phyloP scores from a whole-genome alignment of 2,113 vertebrate genomes.

The Lepus europaeus region DNA sequence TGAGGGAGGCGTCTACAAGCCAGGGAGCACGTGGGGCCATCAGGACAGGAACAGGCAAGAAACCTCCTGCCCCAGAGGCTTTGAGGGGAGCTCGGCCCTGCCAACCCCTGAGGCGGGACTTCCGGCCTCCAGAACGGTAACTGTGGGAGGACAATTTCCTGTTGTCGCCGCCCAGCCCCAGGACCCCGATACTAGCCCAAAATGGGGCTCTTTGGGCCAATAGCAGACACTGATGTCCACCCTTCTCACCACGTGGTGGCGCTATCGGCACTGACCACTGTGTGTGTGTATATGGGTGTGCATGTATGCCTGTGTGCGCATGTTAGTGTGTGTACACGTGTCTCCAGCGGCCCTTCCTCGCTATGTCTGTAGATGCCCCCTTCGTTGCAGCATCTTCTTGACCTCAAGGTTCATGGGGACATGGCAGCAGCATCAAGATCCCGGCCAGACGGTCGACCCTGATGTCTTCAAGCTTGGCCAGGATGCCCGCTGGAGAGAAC shows the following conservation, averaged over 20 bases:
- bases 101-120: neutral
- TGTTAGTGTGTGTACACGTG: neutral
- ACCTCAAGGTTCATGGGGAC: constrained; percentile 86
- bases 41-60: neutral
- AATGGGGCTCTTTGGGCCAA: neutral
- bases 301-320: too few relatives aligned
- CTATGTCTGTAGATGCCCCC: constrained; percentile 59
- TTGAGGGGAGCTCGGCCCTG: neutral
- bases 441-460: constrained; percentile 85
- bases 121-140: neutral
- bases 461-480: constrained; percentile 88
- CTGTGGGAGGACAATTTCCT: neutral
- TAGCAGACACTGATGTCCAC: neutral
- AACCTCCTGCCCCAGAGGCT: neutral
- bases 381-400: constrained; percentile 85
- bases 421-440: constrained; percentile 85
- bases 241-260: neutral
- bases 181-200: neutral
- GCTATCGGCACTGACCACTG: neutral
- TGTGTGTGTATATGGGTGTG: neutral
- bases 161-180: neutral
- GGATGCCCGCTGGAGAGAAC: constrained; percentile 87
- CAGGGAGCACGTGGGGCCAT: neutral
- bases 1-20: neutral
- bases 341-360: neutral